phyloP scores from a whole-genome alignment of 2,888 invertebrate species.

The Sipha maydis region DNA sequence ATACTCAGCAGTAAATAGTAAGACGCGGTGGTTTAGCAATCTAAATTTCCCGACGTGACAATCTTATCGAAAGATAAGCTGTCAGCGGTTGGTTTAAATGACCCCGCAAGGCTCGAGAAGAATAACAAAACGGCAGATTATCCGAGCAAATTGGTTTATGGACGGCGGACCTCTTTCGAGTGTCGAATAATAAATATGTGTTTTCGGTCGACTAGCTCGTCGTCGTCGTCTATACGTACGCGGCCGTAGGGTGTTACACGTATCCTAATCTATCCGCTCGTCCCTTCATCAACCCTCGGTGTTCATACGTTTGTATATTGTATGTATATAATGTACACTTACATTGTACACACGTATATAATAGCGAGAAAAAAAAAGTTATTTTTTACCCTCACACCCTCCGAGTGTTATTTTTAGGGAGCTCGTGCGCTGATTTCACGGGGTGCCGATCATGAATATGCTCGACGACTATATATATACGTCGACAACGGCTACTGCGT shows the following conservation, averaged over 20 bases:
- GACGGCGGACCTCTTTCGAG: slow-evolving; percentile 7
- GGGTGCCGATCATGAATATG: slow-evolving; percentile 49
- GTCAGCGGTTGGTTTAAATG: slow-evolving; percentile 19
- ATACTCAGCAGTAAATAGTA: background rate
- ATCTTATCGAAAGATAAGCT: slow-evolving; percentile 14
- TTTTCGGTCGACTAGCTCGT: slow-evolving; percentile 37
- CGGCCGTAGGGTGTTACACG: background rate
- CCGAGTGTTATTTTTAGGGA: slow-evolving; percentile 29
- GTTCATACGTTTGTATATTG: background rate
- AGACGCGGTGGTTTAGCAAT: background rate
- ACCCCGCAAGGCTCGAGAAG: slow-evolving; percentile 21
- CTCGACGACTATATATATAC: slow-evolving; percentile 17
- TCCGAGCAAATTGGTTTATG: slow-evolving; percentile 50
- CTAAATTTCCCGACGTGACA: slow-evolving; percentile 37
- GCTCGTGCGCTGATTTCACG: slow-evolving; percentile 60
- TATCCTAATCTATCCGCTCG: background rate
- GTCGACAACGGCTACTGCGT: background rate
- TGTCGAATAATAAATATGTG: slow-evolving; percentile 52
- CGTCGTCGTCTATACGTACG: background rate
- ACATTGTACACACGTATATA: slow-evolving; percentile 16
- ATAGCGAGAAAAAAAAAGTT: background rate
- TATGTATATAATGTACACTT: background rate
- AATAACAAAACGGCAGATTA: slow-evolving; percentile 48
- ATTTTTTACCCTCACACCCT: slow-evolving; percentile 48
- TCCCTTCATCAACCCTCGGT: background rate